Conservation (phyloP, 2,797 vertebrate species). For the Hephaestus fuliginosus region DNA sequence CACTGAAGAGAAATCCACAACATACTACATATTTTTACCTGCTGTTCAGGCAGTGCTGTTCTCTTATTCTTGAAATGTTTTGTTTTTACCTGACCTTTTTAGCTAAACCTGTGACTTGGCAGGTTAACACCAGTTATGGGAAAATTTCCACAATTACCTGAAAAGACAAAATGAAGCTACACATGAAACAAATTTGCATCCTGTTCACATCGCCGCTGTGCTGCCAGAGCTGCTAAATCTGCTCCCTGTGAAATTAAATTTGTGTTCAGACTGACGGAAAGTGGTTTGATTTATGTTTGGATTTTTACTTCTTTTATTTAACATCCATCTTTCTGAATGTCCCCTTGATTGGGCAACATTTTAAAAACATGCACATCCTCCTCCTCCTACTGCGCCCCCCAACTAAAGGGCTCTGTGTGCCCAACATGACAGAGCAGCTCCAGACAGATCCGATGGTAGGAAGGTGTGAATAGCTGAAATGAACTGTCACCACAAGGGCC, state of each 20-base stretch:
- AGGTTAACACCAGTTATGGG: slow-evolving; percentile 2
- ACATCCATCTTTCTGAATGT: neutral
- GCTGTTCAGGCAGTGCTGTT: neutral
- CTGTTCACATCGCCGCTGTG: neutral
- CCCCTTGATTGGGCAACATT: slow-evolving; percentile 14
- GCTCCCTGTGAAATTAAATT: slow-evolving; percentile 4
- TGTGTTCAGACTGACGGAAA: neutral
- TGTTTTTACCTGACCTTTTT: too few relatives aligned
- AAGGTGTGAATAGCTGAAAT: slow-evolving; percentile 70
- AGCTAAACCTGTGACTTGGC: neutral
- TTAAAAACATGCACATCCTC: slow-evolving; percentile 18
- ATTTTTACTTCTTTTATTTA: neutral
- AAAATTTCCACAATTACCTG: neutral
- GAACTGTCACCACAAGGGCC: slow-evolving; percentile 62
- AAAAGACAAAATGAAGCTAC: slow-evolving; percentile 8
- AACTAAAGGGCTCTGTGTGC: slow-evolving; percentile 17
- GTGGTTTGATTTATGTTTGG: slow-evolving; percentile 11
- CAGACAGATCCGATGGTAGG: slow-evolving; percentile 59
- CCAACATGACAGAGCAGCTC: slow-evolving; percentile 53
- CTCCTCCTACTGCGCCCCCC: too few relatives aligned
- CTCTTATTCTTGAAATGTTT: too few relatives aligned
- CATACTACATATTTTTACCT: neutral
- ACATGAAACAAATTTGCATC: slow-evolving; percentile 1
- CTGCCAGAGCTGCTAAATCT: slow-evolving; percentile 2
- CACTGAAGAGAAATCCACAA: too few relatives aligned